These are phyloP conservation scores for Cervus canadensis DNA, from an alignment of 2,113 vertebrate genomes.

Conservation along the genomic window DNA sequence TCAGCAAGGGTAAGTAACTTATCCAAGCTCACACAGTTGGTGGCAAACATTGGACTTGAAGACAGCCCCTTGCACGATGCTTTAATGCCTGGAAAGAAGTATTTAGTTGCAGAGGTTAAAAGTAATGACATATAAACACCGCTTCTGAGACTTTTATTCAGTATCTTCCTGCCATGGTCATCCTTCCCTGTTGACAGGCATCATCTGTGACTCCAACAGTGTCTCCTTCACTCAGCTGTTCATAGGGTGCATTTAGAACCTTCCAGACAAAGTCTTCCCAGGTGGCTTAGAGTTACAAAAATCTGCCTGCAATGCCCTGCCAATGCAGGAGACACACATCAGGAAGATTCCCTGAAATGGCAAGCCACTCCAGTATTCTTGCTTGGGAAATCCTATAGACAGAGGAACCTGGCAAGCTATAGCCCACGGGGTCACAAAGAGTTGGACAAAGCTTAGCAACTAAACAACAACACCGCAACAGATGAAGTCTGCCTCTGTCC, in stretches of 20 bases:
- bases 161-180: not conserved
- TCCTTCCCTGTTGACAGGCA: not conserved
- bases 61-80: not conserved
- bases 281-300: not conserved
- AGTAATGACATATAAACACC: not conserved
- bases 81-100: not conserved
- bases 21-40: not conserved
- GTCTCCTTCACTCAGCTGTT: not conserved
- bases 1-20: not conserved
- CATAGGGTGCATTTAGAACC: not conserved
- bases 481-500: not conserved
- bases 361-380: not conserved
- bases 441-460: not conserved
- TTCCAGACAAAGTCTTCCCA: not conserved
- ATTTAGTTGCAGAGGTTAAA: not conserved
- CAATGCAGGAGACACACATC: not conserved
- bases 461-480: not conserved
- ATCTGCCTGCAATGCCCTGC: not conserved
- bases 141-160: not conserved
- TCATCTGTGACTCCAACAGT: not conserved
- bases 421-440: not conserved
- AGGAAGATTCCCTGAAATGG: not conserved
- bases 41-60: not conserved
- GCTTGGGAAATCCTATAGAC: not conserved
- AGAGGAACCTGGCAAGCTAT: not conserved